Conservation (phyloP, 2,113 vertebrate species). For the Takifugu flavidus region DNA sequence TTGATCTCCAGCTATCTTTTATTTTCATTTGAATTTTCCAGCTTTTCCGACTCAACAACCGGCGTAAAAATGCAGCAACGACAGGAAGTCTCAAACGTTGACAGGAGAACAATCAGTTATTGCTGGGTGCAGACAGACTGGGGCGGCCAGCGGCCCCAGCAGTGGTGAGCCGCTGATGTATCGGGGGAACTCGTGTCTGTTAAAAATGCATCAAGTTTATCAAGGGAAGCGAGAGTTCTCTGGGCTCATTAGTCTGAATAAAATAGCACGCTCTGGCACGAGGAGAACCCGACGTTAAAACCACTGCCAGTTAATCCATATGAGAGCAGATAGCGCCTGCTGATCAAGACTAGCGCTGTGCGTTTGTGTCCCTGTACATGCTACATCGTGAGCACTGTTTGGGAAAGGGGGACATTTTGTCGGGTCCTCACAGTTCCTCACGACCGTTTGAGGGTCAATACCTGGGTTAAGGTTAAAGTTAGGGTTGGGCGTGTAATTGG, state of each 20-base stretch:
- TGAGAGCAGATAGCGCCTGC: slow-evolving; percentile 65
- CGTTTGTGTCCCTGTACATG: slow-evolving; percentile 15
- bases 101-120: slow-evolving; percentile 28
- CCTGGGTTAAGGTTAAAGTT: too few species aligned
- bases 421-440: neutral
- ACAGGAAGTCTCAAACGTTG: slow-evolving; percentile 8
- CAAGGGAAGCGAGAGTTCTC: slow-evolving; percentile 69
- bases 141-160: slow-evolving; percentile 47
- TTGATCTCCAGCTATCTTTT: too few species aligned
- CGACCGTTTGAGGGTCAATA: too few species aligned
- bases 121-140: slow-evolving; percentile 30
- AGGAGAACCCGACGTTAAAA: slow-evolving; percentile 61
- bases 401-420: neutral
- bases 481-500: slow-evolving; percentile 13
- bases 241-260: slow-evolving; percentile 74
- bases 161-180: slow-evolving; percentile 42
- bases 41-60: neutral
- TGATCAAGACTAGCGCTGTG: slow-evolving; percentile 65
- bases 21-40: too few species aligned
- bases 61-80: neutral
- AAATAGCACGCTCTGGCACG: slow-evolving; percentile 69
- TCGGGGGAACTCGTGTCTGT: slow-evolving; percentile 58
- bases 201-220: slow-evolving; percentile 79
- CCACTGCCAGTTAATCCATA: slow-evolving; percentile 69
- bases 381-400: slow-evolving; percentile 2